Conservation (phyloP, 2,797 vertebrate genomes). For the Acrossocheilus fasciatus region DNA sequence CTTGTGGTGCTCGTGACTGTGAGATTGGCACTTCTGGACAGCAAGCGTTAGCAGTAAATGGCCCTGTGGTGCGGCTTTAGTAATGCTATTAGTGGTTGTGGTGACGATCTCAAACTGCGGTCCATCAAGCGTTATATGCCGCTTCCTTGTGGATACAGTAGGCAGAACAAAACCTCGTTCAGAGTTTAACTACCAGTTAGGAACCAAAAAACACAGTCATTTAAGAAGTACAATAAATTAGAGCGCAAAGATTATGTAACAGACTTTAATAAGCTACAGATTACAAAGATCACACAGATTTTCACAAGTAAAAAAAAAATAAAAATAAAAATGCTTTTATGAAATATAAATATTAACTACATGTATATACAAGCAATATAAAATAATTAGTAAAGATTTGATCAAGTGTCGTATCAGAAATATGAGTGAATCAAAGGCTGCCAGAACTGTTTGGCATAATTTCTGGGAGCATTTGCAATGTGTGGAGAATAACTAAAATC, state of each 20-base stretch:
- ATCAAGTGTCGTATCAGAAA: background rate
- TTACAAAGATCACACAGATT: background rate
- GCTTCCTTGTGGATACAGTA: conserved; percentile 51
- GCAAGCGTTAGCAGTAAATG: conserved; percentile 7
- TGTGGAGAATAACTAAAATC: background rate
- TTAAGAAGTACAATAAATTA: background rate
- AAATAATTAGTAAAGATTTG: background rate
- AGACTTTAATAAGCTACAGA: background rate
- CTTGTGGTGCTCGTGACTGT: conserved; percentile 25
- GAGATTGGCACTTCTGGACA: conserved; percentile 30
- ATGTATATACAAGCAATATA: background rate
- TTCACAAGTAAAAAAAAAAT: too few relatives aligned
- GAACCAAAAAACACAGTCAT: background rate
- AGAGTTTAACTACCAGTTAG: background rate
- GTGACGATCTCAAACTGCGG: conserved; percentile 47
- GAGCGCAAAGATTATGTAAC: background rate
- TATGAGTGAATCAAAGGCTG: background rate
- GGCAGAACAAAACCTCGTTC: conserved; percentile 47
- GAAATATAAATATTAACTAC: background rate
- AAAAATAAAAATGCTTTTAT: background rate
- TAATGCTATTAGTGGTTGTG: conserved; percentile 56
- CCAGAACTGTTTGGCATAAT: too few relatives aligned
- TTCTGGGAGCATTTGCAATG: background rate
- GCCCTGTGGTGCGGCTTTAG: conserved; percentile 36
- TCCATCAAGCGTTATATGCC: conserved; percentile 51